A percentile compares a stretch with the other conserved stretches of the same genome.
phyloP scores from a whole-genome alignment of 2,113 vertebrate genomes.

The Apodemus sylvaticus region DNA sequence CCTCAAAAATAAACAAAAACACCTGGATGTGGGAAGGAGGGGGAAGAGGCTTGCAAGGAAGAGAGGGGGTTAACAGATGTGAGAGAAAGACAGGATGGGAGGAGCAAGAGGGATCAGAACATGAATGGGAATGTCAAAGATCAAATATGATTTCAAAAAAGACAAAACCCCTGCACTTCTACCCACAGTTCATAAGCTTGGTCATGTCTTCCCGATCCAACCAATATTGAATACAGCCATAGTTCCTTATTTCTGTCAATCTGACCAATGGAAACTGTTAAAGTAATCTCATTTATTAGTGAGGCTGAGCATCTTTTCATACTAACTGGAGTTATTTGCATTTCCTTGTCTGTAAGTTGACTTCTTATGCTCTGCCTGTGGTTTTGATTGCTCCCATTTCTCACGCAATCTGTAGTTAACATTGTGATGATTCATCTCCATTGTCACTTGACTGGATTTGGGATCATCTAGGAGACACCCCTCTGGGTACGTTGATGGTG shows the following conservation, averaged over 20 bases:
- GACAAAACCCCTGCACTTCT: not conserved
- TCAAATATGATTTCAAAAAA: not conserved
- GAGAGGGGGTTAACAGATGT: not conserved
- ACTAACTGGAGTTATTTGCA: not conserved
- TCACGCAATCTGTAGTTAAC: not conserved
- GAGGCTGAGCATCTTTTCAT: not conserved
- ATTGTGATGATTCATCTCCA: not conserved
- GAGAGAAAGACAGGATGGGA: not conserved
- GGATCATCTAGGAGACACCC: not conserved
- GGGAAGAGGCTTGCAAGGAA: not conserved
- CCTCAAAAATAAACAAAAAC: not conserved
- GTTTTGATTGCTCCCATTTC: not conserved
- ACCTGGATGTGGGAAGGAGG: not conserved
- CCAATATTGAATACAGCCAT: not conserved
- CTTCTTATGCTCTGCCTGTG: not conserved
- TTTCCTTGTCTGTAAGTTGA: not conserved
- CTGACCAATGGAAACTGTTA: not conserved
- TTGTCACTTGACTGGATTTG: not conserved
- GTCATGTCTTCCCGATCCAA: not conserved
- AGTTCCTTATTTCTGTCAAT: not conserved
- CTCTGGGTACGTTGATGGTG: not conserved
- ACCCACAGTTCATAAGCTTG: not conserved
- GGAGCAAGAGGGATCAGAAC: not conserved
- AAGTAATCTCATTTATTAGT: not conserved
- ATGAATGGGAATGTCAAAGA: not conserved